Conservation (phyloP, 2,113 vertebrate species). For the Zapus hudsonius region DNA sequence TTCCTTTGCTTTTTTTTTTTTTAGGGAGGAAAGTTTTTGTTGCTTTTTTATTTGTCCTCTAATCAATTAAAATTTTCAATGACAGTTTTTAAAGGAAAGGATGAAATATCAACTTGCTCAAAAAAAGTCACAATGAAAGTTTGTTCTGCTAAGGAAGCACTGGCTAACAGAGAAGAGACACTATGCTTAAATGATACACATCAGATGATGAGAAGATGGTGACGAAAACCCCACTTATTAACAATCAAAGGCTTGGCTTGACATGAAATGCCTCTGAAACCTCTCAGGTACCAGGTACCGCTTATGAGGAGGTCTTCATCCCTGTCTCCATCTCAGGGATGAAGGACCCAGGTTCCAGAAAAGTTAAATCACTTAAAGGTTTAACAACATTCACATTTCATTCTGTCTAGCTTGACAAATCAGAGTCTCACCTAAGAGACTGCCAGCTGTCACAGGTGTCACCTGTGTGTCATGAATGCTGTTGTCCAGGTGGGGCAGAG, state of each 20-base stretch:
- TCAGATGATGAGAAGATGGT: too few species aligned
- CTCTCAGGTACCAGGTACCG: neutral
- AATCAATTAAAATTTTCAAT: neutral
- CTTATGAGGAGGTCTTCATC: neutral
- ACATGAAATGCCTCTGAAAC: neutral
- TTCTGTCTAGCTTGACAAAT: neutral
- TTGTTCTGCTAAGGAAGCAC: neutral
- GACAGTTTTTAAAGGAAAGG: neutral
- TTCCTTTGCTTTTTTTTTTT: neutral
- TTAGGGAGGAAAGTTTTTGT: neutral
- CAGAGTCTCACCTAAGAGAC: neutral
- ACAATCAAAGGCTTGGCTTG: neutral
- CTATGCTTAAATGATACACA: too few species aligned
- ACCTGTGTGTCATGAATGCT: neutral
- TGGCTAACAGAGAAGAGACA: neutral
- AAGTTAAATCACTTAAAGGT: neutral
- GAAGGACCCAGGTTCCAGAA: neutral
- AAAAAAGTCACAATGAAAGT: neutral
- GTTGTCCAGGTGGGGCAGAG: too few species aligned
- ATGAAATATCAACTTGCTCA: neutral
- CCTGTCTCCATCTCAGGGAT: neutral
- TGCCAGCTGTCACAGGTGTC: neutral
- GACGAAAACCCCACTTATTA: neutral
- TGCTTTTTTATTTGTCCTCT: constrained; percentile 13
- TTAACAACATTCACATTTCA: neutral